These are phyloP conservation scores for Drosophila pruinosa DNA, from an alignment of 1,140 invertebrate genomes.

Conservation along the genomic window DNA sequence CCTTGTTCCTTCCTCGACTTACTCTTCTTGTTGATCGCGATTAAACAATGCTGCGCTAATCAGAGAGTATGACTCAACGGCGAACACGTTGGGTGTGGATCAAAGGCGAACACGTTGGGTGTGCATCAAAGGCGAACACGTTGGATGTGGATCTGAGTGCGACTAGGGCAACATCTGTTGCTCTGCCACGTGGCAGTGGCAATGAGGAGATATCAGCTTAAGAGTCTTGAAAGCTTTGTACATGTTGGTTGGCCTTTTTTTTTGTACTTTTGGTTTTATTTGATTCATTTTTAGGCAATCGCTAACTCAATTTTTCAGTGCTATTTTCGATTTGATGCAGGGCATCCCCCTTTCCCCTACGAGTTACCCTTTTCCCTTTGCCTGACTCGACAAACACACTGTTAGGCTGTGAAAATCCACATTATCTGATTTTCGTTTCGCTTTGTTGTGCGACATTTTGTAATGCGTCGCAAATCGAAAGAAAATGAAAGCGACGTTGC, in stretches of 20 bases:
- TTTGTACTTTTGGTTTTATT: not conserved
- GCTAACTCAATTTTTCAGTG: slow-evolving; percentile 74
- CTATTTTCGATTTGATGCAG: slow-evolving; percentile 45
- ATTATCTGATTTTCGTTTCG: slow-evolving; percentile 63
- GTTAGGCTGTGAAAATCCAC: slow-evolving; percentile 51
- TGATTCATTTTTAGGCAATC: slow-evolving; percentile 38
- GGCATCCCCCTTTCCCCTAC: not conserved
- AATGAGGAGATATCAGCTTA: slow-evolving; percentile 49
- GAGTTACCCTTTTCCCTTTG: no score
- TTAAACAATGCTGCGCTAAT: no score
- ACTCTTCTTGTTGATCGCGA: no score
- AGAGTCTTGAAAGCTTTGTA: slow-evolving; percentile 73
- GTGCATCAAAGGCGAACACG: no score
- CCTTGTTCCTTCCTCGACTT: no score
- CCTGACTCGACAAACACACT: not conserved
- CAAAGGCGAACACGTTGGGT: no score
- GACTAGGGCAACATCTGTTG: not conserved
- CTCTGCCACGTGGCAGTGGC: not conserved
- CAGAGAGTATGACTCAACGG: no score
- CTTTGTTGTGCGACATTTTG: slow-evolving; percentile 65
- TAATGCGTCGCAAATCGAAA: slow-evolving; percentile 77
- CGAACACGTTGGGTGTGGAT: no score
- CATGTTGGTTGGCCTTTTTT: slow-evolving; percentile 11
- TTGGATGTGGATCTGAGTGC: not conserved
- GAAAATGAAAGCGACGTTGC: slow-evolving; percentile 54